Evolutionary conservation across 2,113 vertebrate genomes (phyloP).

Genomic region (Cavia porcellus): DNA sequence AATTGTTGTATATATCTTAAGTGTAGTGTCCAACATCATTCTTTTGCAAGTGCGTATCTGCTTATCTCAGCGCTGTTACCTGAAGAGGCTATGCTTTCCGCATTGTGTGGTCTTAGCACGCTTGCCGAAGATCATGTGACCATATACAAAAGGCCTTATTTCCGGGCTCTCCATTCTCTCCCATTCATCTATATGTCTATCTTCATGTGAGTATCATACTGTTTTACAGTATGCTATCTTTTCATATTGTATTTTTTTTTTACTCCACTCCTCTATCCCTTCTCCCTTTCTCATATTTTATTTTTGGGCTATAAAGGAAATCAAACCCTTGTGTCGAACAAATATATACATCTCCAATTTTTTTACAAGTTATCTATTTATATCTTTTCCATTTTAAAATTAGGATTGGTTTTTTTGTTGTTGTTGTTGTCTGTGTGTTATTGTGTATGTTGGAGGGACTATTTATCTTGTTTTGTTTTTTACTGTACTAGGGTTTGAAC

Average conservation of each 20-base stretch:
- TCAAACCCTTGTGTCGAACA: background rate
- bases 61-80: background rate
- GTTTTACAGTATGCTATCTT: background rate
- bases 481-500: background rate
- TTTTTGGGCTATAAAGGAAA: background rate
- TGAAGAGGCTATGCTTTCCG: background rate
- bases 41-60: background rate
- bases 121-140: background rate
- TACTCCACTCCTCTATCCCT: too few species aligned
- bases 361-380: background rate
- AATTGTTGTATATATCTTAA: background rate
- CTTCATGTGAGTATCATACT: background rate
- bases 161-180: background rate
- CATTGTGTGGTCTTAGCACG: background rate
- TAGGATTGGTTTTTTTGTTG: background rate
- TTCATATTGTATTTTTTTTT: background rate
- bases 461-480: background rate
- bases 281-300: background rate
- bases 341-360: background rate
- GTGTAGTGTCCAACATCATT: background rate
- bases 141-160: background rate
- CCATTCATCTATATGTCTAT: background rate
- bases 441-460: background rate
- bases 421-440: background rate
- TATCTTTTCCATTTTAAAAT: slow-evolving; percentile 18